Conservation (phyloP, 2,797 vertebrate genomes). For the Myotis findleyi region DNA sequence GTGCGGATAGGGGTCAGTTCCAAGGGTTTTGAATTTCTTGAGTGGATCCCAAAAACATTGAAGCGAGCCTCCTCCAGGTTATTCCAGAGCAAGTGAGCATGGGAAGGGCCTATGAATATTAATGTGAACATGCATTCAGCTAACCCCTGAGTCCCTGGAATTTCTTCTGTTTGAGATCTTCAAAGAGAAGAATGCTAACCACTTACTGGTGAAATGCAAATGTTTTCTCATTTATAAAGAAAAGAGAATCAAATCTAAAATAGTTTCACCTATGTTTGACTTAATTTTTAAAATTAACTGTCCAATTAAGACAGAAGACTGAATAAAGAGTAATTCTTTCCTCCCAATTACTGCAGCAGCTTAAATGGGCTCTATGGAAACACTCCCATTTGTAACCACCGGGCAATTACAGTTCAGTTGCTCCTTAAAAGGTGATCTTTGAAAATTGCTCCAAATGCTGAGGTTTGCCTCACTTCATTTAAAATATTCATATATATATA, state of each 20-base stretch:
- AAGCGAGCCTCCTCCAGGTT: background rate
- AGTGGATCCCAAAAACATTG: background rate
- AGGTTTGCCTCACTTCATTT: slow-evolving; percentile 59
- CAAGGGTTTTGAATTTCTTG: background rate
- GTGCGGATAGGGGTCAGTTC: background rate
- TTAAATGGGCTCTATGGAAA: slow-evolving; percentile 54
- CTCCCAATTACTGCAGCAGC: slow-evolving; percentile 55
- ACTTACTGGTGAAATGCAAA: background rate
- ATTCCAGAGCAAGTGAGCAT: background rate
- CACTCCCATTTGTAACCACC: slow-evolving; percentile 15
- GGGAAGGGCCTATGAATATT: background rate
- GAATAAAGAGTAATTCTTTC: slow-evolving; percentile 61
- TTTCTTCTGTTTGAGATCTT: background rate
- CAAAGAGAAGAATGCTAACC: background rate
- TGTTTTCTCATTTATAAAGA: background rate
- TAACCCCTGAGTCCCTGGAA: background rate
- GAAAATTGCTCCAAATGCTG: slow-evolving; percentile 51
- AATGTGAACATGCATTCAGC: background rate
- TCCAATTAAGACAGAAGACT: slow-evolving; percentile 53
- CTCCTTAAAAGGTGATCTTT: slow-evolving; percentile 66
- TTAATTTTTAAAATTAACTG: slow-evolving; percentile 67
- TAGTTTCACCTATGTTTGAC: slow-evolving; percentile 50
- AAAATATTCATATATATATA: slow-evolving; percentile 26
- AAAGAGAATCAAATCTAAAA: slow-evolving; percentile 17
- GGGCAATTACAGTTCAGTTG: slow-evolving; percentile 22